Base-by-base conservation (phyloP, 1,140 invertebrate genomes). In the Tetramorium parvispinum region DNA sequence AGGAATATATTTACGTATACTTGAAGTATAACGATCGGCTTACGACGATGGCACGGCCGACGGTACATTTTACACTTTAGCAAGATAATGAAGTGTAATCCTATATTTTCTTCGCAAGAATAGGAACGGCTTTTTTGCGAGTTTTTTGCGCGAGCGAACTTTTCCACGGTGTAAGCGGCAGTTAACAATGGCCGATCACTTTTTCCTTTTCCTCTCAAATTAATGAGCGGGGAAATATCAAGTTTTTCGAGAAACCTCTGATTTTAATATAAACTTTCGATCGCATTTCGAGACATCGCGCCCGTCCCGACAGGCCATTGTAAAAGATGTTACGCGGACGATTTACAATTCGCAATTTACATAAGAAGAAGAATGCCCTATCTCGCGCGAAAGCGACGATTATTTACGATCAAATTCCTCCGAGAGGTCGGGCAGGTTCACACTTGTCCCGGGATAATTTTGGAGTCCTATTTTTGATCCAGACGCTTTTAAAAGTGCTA, bases 21-120 rank as follows among this genome's bases (percentile, higher is more conserved):
- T 70, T 43, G 59, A 88, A 89, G 87, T 88, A 89, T 88, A 89
- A 89, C 87, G 88, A 79, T 87, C 87, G 88, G 87, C 85, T 88
- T 68, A 77, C 87, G 79, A 88, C 87, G 87, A 76, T 75, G 82
- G 70, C 76, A 85, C 49, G 32, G 73, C 46, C 82, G 85, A 86
- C 75, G 87, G 87, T 75, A 83, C 85, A 79, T 81, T 89, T 81
- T 66, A 77, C 59, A 78, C 82, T 88, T 89, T 89, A 86, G 68
- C 88, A 71, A 79, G 76, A 68, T 79, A 76, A 66, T 89, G 71
- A 85, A 88, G 70, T 86, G 88, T 86, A 88, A 88, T 86, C 85
- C 87, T 88, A 88, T 89, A 88, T 89, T 88, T 89, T 88, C 75
- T 85, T 71, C 70, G 70, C 65, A 87, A 85, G 87, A 89, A 89